Evolutionary conservation across 2,888 invertebrate species (phyloP), one percentile per base, ranked within the genome.

Genomic region (Limenitis arthemis): DNA sequence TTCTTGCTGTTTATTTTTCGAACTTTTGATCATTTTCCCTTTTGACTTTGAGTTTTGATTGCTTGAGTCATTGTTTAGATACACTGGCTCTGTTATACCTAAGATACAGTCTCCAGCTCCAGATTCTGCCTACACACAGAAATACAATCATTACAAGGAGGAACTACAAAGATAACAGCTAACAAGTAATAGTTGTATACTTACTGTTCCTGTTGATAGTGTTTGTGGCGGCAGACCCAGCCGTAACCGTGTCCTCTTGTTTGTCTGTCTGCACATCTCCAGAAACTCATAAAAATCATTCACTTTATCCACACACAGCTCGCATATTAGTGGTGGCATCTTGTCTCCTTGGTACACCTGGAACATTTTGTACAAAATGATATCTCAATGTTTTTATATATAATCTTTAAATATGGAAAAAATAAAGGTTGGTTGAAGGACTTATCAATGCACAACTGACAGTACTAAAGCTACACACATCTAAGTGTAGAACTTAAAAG

Each of bases 261-360:
- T 87, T 0, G 88, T 90, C 33, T 86, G 76, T 39, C 75, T 74
- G 61, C 89, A 89, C 87, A 89, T 84, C 56, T 88, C 85, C 9
- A 88, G 70, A 66, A 89, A 90, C 65, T 89, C 88, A 34, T 86
- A 88, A 69, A 89, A 89, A 61, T 90, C 89, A 63, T 89, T 88
- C 50, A 90, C 86, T 73, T 89, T 90, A 61, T 90, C 90, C 11
- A 88, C 87, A 38, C 90, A 90, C 8, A 89, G 64, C 61, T 86
- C 86, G 59, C 90, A 90, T 49, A 89, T 88, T 8, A 88, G 76
- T 0, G 90, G 90, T 0, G 90, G 90, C 90, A 90, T 89, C 65
- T 85, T 86, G 59, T 90, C 90, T 53, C 86, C 78, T 56, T 77
- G 75, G 6, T 75, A 69, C 1, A 90, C 87, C 90, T 90, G 68